These are phyloP conservation scores for Microplitis deprimator DNA, from an alignment of 2,888 invertebrate species.

Conservation along the genomic window DNA sequence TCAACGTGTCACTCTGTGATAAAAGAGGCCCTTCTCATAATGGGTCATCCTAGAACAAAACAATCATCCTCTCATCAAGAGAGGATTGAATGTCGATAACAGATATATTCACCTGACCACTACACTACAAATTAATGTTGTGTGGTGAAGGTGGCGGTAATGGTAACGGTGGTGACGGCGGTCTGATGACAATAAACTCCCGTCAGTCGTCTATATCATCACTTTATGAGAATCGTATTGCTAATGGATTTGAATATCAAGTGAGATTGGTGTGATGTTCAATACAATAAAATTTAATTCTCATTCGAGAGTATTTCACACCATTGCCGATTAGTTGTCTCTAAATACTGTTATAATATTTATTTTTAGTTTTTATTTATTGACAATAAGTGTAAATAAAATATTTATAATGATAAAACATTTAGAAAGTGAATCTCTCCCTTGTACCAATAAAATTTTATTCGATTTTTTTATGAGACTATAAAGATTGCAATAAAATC, in stretches of 20 bases:
- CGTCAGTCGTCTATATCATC: background rate
- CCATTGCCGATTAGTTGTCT: background rate
- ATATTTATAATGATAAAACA: background rate
- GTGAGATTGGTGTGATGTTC: background rate
- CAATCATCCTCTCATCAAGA: slow-evolving; percentile 31
- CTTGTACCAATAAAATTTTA: background rate
- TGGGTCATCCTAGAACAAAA: slow-evolving; percentile 25
- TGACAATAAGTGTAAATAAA: background rate
- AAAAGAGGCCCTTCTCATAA: slow-evolving; percentile 18
- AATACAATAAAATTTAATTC: slow-evolving; percentile 20
- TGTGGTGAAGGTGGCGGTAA: slow-evolving; percentile 1
- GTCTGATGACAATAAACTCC: background rate
- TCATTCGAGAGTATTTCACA: background rate
- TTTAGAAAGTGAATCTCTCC: background rate
- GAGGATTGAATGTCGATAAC: slow-evolving; percentile 31
- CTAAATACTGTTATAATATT: background rate
- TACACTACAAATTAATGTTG: slow-evolving; percentile 12
- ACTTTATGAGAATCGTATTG: background rate
- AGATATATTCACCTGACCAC: slow-evolving; percentile 32
- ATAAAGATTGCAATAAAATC: background rate
- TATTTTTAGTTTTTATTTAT: background rate
- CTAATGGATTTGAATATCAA: background rate
- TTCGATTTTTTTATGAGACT: background rate
- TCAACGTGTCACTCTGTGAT: slow-evolving; percentile 26
- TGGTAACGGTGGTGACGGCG: background rate